Conservation (phyloP, 2,888 invertebrate species). For the Papilio protenor region DNA sequence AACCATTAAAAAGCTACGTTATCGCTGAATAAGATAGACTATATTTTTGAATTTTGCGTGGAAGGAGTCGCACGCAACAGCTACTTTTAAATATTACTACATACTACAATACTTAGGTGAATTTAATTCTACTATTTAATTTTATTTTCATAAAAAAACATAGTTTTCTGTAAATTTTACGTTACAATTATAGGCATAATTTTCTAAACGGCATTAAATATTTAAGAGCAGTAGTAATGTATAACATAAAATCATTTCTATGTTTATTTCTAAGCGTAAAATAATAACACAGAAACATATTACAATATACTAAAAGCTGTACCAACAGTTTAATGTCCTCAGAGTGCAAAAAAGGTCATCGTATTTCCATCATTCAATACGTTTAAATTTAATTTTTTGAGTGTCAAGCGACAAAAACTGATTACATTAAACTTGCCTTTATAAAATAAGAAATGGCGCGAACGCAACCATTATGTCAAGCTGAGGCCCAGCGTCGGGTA, state of each 20-base stretch:
- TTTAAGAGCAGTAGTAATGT: neutral
- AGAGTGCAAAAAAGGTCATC: neutral
- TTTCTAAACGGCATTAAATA: too few relatives aligned
- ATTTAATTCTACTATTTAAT: too few relatives aligned
- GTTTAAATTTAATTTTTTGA: conserved; percentile 1
- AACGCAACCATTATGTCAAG: conserved; percentile 17
- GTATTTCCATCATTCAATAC: neutral
- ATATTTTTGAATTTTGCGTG: too few relatives aligned
- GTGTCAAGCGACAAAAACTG: conserved; percentile 1
- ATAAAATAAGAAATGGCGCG: conserved; percentile 34
- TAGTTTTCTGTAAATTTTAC: neutral
- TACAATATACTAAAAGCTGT: neutral
- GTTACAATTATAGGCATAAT: too few relatives aligned
- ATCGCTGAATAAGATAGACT: too few relatives aligned
- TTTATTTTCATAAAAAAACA: too few relatives aligned
- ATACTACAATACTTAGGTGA: neutral
- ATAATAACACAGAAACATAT: neutral
- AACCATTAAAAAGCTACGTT: too few relatives aligned
- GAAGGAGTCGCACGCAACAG: too few relatives aligned
- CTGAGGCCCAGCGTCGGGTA: conserved; percentile 1
- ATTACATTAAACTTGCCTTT: conserved; percentile 21
- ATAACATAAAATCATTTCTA: neutral
- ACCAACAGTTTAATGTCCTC: conserved; percentile 3
- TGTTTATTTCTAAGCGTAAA: neutral
- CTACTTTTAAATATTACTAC: neutral